Evolutionary conservation across 1,140 invertebrate genomes (phyloP).

Genomic region (Drosophila paulistorum): DNA sequence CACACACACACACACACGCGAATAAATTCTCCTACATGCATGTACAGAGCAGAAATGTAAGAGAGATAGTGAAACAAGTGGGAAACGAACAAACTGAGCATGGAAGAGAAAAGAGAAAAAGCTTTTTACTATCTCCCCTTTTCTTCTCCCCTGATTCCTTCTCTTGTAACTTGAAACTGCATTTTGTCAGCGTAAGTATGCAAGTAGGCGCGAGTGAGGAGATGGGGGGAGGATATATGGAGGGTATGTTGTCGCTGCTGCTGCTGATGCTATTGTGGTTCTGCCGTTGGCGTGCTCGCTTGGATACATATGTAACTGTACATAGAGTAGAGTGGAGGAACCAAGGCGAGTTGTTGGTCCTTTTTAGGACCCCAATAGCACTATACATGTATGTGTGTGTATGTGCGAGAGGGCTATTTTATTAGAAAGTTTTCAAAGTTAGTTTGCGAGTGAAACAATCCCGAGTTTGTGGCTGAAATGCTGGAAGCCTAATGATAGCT

Average conservation of each 20-base stretch:
- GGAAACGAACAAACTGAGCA: constrained; percentile 59
- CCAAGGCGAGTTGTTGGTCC: constrained; percentile 26
- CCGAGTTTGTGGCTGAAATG: constrained; percentile 67
- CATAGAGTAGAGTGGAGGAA: background rate
- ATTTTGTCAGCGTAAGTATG: constrained; percentile 45
- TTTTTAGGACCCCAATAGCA: constrained; percentile 9
- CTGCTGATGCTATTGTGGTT: constrained; percentile 62
- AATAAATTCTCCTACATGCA: background rate
- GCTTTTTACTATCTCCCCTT: constrained; percentile 27
- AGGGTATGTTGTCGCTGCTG: constrained; percentile 23
- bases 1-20: constrained; percentile 23
- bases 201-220: background rate
- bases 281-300: constrained; percentile 33
- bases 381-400: background rate
- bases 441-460: constrained; percentile 68
- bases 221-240: constrained; percentile 12
- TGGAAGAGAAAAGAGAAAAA: constrained; percentile 35
- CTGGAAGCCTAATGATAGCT: constrained; percentile 62
- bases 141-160: background rate
- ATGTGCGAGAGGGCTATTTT: constrained; percentile 65
- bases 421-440: constrained; percentile 78
- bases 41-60: constrained; percentile 9
- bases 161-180: constrained; percentile 61
- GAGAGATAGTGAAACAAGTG: constrained; percentile 64
- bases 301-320: constrained; percentile 19